A percentile compares a stretch with the other conserved stretches of the same genome.
Evolutionary conservation across 2,113 vertebrate genomes (phyloP).

Genomic region (Callaeas wilsoni): DNA sequence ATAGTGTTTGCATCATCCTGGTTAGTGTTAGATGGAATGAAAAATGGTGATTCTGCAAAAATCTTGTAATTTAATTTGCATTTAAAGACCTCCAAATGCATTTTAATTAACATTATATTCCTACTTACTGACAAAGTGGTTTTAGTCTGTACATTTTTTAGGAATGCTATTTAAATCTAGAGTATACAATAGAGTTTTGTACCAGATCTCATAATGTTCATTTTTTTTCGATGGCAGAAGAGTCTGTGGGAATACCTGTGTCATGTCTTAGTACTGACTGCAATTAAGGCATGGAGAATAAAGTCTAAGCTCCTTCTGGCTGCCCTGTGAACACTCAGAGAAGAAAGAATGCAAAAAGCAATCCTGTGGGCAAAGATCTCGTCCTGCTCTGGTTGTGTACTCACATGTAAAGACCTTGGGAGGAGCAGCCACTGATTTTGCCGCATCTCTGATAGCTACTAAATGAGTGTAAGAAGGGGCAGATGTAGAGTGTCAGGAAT

Average conservation of each 20-base stretch:
- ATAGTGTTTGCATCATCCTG: background rate
- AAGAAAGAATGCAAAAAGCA: background rate
- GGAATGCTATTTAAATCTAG: background rate
- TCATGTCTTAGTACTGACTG: background rate
- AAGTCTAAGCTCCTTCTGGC: background rate
- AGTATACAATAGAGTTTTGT: background rate
- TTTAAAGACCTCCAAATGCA: constrained; percentile 49
- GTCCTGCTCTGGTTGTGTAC: fast-evolving
- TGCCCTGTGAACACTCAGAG: background rate
- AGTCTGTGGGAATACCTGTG: background rate
- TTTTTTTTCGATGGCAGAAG: background rate
- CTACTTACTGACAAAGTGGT: background rate
- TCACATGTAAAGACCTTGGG: background rate
- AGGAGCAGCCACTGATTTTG: background rate
- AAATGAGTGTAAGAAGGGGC: background rate
- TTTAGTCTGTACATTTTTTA: constrained; percentile 12
- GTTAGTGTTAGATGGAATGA: constrained; percentile 37
- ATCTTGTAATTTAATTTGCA: constrained; percentile 30
- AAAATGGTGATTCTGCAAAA: constrained; percentile 48
- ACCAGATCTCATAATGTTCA: background rate
- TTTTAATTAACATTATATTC: constrained; percentile 58
- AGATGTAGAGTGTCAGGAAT: background rate
- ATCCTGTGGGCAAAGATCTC: background rate
- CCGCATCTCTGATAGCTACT: too few relatives aligned
- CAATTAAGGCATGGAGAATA: background rate